These are phyloP conservation scores for Dasyurus viverrinus DNA, from an alignment of 2,113 vertebrate species.

Conservation along the genomic window DNA sequence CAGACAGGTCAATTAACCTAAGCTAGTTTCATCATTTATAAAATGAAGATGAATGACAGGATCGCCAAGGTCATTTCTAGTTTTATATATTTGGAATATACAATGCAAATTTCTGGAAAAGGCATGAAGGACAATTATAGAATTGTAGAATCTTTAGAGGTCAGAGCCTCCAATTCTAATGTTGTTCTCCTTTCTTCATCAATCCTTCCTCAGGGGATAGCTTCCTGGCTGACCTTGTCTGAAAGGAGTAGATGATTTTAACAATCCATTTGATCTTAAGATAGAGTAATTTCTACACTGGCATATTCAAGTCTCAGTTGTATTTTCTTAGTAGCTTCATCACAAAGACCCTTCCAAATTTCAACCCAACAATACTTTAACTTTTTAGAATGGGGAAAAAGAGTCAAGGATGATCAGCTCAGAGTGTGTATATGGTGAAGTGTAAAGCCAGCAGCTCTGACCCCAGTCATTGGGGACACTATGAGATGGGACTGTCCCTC, in stretches of 20 bases:
- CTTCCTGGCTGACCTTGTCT: background rate
- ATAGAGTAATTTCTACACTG: background rate
- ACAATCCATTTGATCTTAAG: background rate
- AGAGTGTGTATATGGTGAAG: background rate
- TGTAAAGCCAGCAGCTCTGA: background rate
- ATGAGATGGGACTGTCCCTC: background rate
- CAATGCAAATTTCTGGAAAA: background rate
- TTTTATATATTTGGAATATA: background rate
- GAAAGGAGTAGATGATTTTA: background rate
- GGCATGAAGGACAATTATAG: background rate
- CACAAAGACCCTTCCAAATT: background rate
- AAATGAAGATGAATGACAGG: background rate
- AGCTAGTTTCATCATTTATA: background rate
- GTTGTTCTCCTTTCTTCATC: background rate
- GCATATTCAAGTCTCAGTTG: background rate
- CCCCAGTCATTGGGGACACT: background rate
- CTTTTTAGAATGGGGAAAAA: background rate
- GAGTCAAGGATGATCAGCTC: background rate
- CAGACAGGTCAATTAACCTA: background rate
- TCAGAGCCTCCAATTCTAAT: background rate
- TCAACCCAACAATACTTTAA: background rate
- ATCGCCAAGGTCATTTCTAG: background rate
- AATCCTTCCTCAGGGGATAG: background rate
- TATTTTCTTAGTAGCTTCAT: background rate
- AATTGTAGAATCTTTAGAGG: background rate